Percentiles rank a stretch among this genome's conserved stretches.
phyloP scores from a whole-genome alignment of 2,888 invertebrate genomes.

The Hyposoter didymator region DNA sequence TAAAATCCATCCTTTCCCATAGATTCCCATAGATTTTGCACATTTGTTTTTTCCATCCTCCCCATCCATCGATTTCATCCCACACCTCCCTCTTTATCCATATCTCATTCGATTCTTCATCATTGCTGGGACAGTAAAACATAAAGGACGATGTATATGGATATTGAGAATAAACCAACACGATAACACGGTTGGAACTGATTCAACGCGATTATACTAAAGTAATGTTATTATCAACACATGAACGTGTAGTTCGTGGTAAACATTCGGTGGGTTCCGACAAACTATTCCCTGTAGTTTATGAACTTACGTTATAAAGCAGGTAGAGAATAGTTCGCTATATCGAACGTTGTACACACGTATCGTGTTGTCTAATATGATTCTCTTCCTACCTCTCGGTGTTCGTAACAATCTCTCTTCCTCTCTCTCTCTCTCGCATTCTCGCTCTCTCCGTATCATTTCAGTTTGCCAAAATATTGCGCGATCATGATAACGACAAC shows the following conservation, averaged over 20 bases:
- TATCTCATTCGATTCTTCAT: too few species aligned
- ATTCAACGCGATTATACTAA: not conserved
- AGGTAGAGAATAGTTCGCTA: constrained; percentile 19
- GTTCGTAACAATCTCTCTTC: not conserved
- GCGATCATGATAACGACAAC: constrained; percentile 23
- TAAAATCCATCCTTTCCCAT: too few species aligned
- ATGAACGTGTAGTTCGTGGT: constrained; percentile 8
- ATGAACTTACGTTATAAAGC: not conserved
- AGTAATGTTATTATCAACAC: not conserved
- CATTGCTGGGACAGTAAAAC: not conserved
- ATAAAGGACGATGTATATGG: not conserved
- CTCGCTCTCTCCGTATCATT: constrained; percentile 7
- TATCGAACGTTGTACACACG: constrained; percentile 24
- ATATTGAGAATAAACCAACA: not conserved
- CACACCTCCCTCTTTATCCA: too few species aligned
- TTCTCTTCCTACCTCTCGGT: not conserved
- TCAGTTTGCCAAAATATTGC: not conserved
- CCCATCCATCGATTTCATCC: too few species aligned
- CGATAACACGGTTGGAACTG: not conserved
- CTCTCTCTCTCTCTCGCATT: constrained; percentile 1
- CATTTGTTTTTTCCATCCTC: too few species aligned
- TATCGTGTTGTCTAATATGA: not conserved
- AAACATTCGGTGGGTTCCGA: constrained; percentile 16
- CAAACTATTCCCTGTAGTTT: not conserved
- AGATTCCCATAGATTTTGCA: too few species aligned